These are phyloP conservation scores for Hipposideros armiger DNA, from an alignment of 2,113 vertebrate species.

Conservation along the genomic window DNA sequence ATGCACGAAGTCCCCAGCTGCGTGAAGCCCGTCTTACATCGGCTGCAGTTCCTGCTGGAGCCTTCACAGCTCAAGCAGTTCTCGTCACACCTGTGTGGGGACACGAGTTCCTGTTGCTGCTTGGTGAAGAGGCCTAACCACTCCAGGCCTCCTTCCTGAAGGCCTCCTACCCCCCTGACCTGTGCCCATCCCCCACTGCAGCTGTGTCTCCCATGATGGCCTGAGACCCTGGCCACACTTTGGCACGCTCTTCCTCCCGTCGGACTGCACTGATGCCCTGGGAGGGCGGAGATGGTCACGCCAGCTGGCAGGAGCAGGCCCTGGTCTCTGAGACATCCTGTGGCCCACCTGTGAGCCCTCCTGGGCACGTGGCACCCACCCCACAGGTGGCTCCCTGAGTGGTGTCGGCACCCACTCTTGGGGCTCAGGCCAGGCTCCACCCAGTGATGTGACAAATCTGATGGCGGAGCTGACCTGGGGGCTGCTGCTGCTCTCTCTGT, in stretches of 20 bases:
- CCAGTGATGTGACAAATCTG: not conserved
- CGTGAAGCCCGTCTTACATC: constrained; percentile 91
- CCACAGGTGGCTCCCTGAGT: not conserved
- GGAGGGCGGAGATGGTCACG: fast-evolving
- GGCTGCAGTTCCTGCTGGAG: constrained; percentile 90
- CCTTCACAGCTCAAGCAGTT: constrained; percentile 92
- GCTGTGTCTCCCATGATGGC: not conserved
- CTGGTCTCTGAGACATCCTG: not conserved
- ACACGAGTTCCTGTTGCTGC: not conserved
- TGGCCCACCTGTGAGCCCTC: not conserved
- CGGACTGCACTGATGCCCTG: not conserved
- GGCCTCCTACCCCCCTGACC: not conserved
- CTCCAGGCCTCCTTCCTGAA: not conserved
- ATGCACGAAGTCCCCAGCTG: constrained; percentile 91
- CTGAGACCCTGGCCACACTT: not conserved
- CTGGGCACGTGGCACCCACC: not conserved
- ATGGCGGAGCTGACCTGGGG: not conserved
- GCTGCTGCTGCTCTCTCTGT: too few species aligned
- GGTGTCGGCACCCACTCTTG: not conserved
- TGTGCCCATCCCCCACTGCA: fast-evolving
- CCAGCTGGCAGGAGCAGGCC: not conserved
- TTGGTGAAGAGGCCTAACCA: not conserved
- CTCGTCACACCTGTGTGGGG: constrained; percentile 91
- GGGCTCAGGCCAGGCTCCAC: not conserved
- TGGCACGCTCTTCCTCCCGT: not conserved